These are phyloP conservation scores for Ormyrus nitidulus DNA, from an alignment of 2,888 invertebrate genomes.

Conservation along the genomic window DNA sequence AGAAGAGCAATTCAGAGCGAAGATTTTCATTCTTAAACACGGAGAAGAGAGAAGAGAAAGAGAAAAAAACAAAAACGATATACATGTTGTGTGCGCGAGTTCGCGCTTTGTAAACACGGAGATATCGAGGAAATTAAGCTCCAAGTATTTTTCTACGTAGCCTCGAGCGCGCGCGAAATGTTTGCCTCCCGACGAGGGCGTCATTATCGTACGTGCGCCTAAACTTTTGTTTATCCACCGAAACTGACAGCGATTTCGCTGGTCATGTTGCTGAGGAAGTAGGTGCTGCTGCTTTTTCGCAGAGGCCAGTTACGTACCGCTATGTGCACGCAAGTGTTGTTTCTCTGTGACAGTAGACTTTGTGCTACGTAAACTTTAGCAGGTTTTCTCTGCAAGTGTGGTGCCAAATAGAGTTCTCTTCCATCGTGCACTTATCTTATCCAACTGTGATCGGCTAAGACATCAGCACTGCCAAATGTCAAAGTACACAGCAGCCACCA, in stretches of 20 bases:
- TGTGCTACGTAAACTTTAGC: slow-evolving; percentile 1
- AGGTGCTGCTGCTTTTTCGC: not conserved
- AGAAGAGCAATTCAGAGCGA: no score
- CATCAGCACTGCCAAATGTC: slow-evolving; percentile 44
- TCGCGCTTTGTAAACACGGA: slow-evolving; percentile 37
- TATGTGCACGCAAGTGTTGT: not conserved
- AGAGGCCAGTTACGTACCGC: not conserved
- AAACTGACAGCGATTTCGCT: slow-evolving; percentile 67
- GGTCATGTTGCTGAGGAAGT: slow-evolving; percentile 8
- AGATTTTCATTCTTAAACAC: not conserved
- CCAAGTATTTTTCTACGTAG: not conserved
- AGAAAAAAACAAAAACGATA: slow-evolving; percentile 11
- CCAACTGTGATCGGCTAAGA: slow-evolving; percentile 17
- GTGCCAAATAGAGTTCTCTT: slow-evolving; percentile 38
- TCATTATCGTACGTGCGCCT: slow-evolving; percentile 30
- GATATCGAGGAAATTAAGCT: not conserved
- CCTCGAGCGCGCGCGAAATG: not conserved
- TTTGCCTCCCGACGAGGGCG: not conserved
- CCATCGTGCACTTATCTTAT: slow-evolving; percentile 25
- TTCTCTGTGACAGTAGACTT: not conserved
- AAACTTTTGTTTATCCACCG: slow-evolving; percentile 61
- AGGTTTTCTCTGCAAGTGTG: not conserved
- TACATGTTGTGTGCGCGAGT: slow-evolving; percentile 23
- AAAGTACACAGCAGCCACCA: slow-evolving; percentile 2
- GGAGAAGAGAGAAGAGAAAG: not conserved